Evolutionary conservation across 2,113 vertebrate genomes (phyloP), one percentile per base, ranked within the genome.

Genomic region (Alligator sinensis): DNA sequence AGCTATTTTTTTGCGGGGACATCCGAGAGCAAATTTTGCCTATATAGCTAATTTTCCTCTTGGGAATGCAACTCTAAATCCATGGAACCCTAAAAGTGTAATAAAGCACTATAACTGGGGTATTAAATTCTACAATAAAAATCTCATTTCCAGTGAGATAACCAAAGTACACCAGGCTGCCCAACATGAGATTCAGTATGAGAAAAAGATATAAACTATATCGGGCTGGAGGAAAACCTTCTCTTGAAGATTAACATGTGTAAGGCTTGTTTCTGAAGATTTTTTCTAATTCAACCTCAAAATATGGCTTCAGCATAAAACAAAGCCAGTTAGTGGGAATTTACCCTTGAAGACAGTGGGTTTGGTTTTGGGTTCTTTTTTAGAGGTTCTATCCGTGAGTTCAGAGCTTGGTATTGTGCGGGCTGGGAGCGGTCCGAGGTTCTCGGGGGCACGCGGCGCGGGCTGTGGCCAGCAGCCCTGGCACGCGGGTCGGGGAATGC

Each of bases 1-100:
- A 87, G 34, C 84, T 2, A 60, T 84, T 86, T 85, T 85, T 82
- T 10, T 27, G 47, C 12, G 54, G 27, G 47, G 82, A 47, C 27
- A 90, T 82, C 12, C 15, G 16, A 77, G 77, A 62, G 5, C 83
- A 93, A 82, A 87, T 88, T 92, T 82, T 87, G 63, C 70, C 78
- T 55, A 22, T 14, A 25, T 25, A 74, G 34, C 34, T 47, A 47
- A 74, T 24, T 19, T 74, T 13, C 11, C 54, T 58, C 92, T 90
- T 88, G 74, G 38, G 87, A 93, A 75, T 38, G 25, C 24, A 87
- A 38, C 84, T 66, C 60, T 77, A 75, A 82, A 92, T 77, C 47
- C 77, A 72, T 74, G 19, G 34, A 22, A 47, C 47, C 47, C 47
- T 57, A 94, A 87, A 87, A 82, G 74, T 96, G 85, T 61, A 83